Evolutionary conservation across 2,888 invertebrate genomes (phyloP).

Genomic region (Tenthredo mesomela): DNA sequence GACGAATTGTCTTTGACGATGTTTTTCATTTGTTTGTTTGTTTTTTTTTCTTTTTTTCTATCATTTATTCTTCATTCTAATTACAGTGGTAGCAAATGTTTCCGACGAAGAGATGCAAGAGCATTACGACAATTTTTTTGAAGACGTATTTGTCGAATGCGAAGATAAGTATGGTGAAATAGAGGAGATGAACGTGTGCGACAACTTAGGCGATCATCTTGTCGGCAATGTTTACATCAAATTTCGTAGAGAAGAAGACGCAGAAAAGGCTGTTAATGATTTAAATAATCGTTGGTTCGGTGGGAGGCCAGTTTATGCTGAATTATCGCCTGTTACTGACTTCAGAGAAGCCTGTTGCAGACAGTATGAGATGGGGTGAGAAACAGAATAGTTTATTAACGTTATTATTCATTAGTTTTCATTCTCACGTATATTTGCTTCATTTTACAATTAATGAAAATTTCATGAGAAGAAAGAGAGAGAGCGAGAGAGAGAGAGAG

Average conservation of each 20-base stretch:
- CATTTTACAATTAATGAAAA: background rate
- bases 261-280: constrained; percentile 98
- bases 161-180: constrained; percentile 99
- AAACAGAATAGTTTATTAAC: background rate
- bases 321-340: constrained; percentile 99
- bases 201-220: constrained; percentile 98
- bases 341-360: constrained; percentile 99
- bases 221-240: constrained; percentile 99
- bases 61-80: constrained; percentile 58
- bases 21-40: too few species aligned
- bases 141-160: constrained; percentile 99
- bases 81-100: constrained; percentile 92
- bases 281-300: constrained; percentile 99
- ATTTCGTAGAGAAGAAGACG: constrained; percentile 98
- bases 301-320: constrained; percentile 98
- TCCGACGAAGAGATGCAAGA: constrained; percentile 99
- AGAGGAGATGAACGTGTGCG: constrained; percentile 99
- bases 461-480: background rate
- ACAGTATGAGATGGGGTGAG: constrained; percentile 98
- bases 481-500: background rate
- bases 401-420: background rate
- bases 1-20: too few species aligned
- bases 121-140: constrained; percentile 99
- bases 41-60: constrained; percentile 31
- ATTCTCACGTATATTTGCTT: background rate